Evolutionary conservation across 1,140 invertebrate genomes (phyloP).

Genomic region (Drosophila varians): DNA sequence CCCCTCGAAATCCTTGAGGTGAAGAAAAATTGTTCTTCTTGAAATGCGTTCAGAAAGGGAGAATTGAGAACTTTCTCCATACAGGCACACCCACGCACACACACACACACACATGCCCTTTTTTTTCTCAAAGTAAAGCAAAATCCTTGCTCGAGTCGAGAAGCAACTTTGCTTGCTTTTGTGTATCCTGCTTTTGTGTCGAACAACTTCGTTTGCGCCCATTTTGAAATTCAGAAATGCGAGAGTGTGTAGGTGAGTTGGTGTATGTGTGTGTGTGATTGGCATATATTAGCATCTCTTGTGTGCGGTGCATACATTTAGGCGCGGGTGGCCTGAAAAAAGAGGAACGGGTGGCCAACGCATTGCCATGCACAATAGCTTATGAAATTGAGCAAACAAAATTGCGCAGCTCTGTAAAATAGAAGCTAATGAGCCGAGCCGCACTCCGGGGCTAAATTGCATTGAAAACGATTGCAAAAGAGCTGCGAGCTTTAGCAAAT

Average conservation of each 20-base stretch:
- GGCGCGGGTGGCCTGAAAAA: slow-evolving; percentile 16
- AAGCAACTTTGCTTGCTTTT: slow-evolving; percentile 65
- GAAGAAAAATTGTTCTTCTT: slow-evolving; percentile 14
- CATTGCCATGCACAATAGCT: slow-evolving; percentile 68
- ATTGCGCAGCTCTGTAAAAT: slow-evolving; percentile 62
- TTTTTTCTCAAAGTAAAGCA: neutral
- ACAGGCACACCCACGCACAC: slow-evolving; percentile 5
- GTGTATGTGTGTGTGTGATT: slow-evolving; percentile 23
- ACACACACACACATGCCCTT: neutral
- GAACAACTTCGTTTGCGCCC: slow-evolving; percentile 71
- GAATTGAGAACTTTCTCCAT: slow-evolving; percentile 22
- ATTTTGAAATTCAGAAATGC: slow-evolving; percentile 75
- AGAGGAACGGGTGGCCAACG: slow-evolving; percentile 26
- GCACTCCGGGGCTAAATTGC: slow-evolving; percentile 29
- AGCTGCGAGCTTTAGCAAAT: neutral
- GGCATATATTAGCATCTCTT: slow-evolving; percentile 69
- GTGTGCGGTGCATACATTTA: slow-evolving; percentile 62
- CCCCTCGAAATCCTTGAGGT: slow-evolving; percentile 1
- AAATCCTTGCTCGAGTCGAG: slow-evolving; percentile 18
- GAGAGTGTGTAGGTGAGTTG: slow-evolving; percentile 8
- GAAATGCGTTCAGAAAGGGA: slow-evolving; percentile 8
- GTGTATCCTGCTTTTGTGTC: no score
- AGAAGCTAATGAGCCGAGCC: slow-evolving; percentile 60
- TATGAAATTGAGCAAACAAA: slow-evolving; percentile 81
- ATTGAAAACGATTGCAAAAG: neutral